Percentiles rank a stretch among this genome's conserved stretches.
Evolutionary conservation across 2,888 invertebrate genomes (phyloP).

Genomic region (Brachyopa scutellaris): DNA sequence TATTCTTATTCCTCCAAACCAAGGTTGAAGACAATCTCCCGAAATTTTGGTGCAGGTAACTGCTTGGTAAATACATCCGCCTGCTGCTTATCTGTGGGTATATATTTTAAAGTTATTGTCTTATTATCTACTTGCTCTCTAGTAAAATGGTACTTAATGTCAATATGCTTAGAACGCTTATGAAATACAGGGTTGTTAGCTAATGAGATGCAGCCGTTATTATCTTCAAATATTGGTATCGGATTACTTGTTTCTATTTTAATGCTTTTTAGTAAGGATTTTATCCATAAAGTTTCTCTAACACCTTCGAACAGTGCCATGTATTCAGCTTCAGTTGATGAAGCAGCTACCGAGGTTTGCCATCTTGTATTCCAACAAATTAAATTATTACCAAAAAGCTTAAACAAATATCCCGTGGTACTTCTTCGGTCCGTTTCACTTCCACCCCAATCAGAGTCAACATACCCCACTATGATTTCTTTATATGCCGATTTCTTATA

Average conservation of each 20-base stretch:
- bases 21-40: too few species aligned
- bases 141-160: too few species aligned
- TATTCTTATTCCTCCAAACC: too few species aligned
- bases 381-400: conserved; percentile 25
- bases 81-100: too few species aligned
- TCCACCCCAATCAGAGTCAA: conserved; percentile 31
- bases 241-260: conserved; percentile 4
- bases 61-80: too few species aligned
- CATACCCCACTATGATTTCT: conserved; percentile 11
- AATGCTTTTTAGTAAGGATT: conserved; percentile 21
- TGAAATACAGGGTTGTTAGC: conserved; percentile 23
- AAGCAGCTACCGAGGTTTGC: conserved; percentile 54
- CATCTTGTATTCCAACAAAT: conserved; percentile 56
- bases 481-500: conserved; percentile 17
- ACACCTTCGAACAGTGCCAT: conserved; percentile 45
- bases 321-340: conserved; percentile 45
- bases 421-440: conserved; percentile 45
- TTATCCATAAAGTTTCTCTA: conserved; percentile 36
- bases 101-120: too few species aligned
- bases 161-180: conserved; percentile 42
- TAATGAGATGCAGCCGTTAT: not conserved
- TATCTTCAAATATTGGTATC: conserved; percentile 13
- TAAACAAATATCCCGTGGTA: conserved; percentile 53
- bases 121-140: too few species aligned
- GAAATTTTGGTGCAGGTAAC: too few species aligned